phyloP scores from a whole-genome alignment of 2,797 vertebrate genomes.

The Cyprinodon diabolis region DNA sequence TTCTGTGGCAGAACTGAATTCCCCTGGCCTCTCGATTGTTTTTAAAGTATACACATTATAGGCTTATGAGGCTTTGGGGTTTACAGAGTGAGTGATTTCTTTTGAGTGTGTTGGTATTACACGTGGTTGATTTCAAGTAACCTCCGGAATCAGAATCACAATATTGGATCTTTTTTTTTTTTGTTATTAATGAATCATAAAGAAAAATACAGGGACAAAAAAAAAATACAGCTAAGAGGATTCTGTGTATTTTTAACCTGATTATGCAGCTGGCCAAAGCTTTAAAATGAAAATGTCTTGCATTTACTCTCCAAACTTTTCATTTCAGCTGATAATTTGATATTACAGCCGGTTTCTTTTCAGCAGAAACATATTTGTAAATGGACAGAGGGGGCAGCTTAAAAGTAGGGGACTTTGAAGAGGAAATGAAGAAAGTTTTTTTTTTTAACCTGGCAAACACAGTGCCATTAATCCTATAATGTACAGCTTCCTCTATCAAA shows the following conservation, averaged over 20 bases:
- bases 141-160: background rate
- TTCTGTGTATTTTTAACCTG: constrained; percentile 55
- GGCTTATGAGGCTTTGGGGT: constrained; percentile 17
- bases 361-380: constrained; percentile 28
- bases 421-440: constrained; percentile 42
- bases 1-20: constrained; percentile 43
- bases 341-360: constrained; percentile 38
- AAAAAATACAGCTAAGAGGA: background rate
- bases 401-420: constrained; percentile 70
- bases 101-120: constrained; percentile 37
- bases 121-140: constrained; percentile 18
- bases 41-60: constrained; percentile 22
- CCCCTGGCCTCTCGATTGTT: constrained; percentile 25
- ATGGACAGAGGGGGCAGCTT: constrained; percentile 63
- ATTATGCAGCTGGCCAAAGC: constrained; percentile 44
- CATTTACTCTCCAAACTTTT: constrained; percentile 43
- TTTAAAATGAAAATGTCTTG: constrained; percentile 48
- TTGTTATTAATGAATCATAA: background rate
- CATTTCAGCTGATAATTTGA: constrained; percentile 33
- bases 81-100: constrained; percentile 16
- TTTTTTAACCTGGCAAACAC: constrained; percentile 67
- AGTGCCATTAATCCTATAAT: constrained; percentile 78
- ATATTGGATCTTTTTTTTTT: background rate
- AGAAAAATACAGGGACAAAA: too few relatives aligned
- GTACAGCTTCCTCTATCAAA: constrained; percentile 76